Evolutionary conservation across 2,888 invertebrate genomes (phyloP), one percentile per base, ranked within the genome.

Genomic region (Drosophila yooni): DNA sequence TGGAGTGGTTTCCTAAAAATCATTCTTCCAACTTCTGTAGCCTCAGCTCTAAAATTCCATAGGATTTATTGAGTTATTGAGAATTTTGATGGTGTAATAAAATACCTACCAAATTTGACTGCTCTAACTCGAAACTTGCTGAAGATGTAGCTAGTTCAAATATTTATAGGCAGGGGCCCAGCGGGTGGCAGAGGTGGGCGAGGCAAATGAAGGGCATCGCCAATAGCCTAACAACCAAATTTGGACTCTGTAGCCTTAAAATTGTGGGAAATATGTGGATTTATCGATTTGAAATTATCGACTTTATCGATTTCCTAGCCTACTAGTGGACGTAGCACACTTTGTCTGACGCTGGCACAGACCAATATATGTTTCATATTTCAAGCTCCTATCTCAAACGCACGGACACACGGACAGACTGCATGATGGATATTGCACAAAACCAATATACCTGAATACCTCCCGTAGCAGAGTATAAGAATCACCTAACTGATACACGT

Each of bases 401-500:
- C 8, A 15, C 2, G 10, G 40, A 2, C 40, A 11, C 8, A 36
- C 2, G 10, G 40, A 2, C 40, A 11, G 3, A n/a, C 18, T 18
- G 8, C 18, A 18, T 38, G 11, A 36, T 13, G 43, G 21, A 13
- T 3, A 13, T 43, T 11, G 21, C 21, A 11, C 2, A 7, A 3
- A 25, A 15, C 46, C 15, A 25, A 46, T 25, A 46, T 46, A 13
- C 46, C 15, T 15, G 6, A 0, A 8, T 25, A 15, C 2, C 8
- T 8, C 8, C 8, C 8, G 4, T 15, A 25, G 8, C 25, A 25
- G 46, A 15, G 46, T 25, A 46, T 46, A 0, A 46, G 27, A 13
- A 40, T 58, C 52, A 54, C 65, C 64, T 62, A 67, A 76, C 70
- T 67, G 82, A 70, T 82, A 75, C 80, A 70, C 52, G 54, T 72